phyloP scores from a whole-genome alignment of 2,888 invertebrate species.

The Malacosoma neustria region DNA sequence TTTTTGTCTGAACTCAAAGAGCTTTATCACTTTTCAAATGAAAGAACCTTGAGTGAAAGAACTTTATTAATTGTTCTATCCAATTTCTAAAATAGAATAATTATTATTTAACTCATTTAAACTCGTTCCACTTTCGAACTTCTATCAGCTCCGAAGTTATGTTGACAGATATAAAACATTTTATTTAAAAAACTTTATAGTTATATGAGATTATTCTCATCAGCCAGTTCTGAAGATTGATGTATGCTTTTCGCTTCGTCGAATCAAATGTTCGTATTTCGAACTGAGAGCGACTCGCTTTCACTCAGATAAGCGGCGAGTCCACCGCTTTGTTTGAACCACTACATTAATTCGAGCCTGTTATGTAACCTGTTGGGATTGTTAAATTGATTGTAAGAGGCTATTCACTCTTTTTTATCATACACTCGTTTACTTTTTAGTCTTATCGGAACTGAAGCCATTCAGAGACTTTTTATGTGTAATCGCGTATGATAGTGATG shows the following conservation, averaged over 20 bases:
- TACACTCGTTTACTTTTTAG: constrained; percentile 22
- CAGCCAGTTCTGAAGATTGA: constrained; percentile 15
- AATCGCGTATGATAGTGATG: background rate
- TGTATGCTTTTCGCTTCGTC: constrained; percentile 16
- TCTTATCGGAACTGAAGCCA: constrained; percentile 14
- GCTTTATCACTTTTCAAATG: too few species aligned
- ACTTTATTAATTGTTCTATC: too few species aligned
- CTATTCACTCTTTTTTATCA: constrained; percentile 42
- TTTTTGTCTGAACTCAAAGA: too few species aligned
- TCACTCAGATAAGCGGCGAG: constrained; percentile 55
- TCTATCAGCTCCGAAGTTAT: too few species aligned
- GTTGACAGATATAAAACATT: too few species aligned
- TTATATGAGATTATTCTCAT: too few species aligned
- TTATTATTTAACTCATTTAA: too few species aligned
- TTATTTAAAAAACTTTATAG: too few species aligned
- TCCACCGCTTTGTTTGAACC: constrained; percentile 50
- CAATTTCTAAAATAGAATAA: too few species aligned
- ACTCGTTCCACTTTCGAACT: too few species aligned
- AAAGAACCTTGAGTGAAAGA: too few species aligned
- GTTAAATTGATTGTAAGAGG: constrained; percentile 55
- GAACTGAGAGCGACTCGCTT: constrained; percentile 34
- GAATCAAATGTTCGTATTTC: background rate
- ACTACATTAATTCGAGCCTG: constrained; percentile 52
- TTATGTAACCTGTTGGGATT: constrained; percentile 48
- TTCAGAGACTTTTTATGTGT: constrained; percentile 3